Base-by-base conservation (phyloP, 1,140 invertebrate genomes). In the Drosophila pseudoananassae region DNA sequence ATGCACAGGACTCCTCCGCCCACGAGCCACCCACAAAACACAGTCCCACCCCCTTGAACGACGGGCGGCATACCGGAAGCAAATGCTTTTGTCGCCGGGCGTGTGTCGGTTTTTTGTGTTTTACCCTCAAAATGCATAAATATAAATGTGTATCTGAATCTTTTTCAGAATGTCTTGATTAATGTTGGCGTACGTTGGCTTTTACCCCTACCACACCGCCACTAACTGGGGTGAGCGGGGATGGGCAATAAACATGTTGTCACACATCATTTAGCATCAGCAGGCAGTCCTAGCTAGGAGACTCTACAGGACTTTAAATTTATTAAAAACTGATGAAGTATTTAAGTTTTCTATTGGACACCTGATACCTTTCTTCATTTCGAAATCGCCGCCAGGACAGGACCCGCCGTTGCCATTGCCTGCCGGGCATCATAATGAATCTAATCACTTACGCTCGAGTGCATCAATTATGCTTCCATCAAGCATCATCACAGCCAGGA, bases 401-500 rank as follows among this genome's bases (percentile, higher is more conserved):
- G 43, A 45, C 12, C 12, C 40, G 52, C 49, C 78, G 63, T 66
- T 77, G 83, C 68, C 78, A 63, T 69, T 75, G 78, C 71, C 81
- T 71, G 78, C 82, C 90, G 52, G 75, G 83, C 82, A 78, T 75
- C 82, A 81, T 91, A 91, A 91, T 91, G 90, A 91, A 91, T 91
- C 90, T 91, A 91, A 91, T 91, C 90, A 91, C 90, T 91, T 91
- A 91, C 90, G 90, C 90, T 90, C 85, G 90, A 91, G 90, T 91
- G 85, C 90, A 91, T 91, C 90, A 91, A 91, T 91, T 91, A 91
- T 91, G 75, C 68, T 91, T 69, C 82, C 78, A 90, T 90, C 90
- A 87, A 78, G 73, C 70, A 83, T 76, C 74, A 83, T 36, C 9
- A n/a, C 1, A 17, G 43, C 15, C 43, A 45, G 43, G 43, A 15